These are phyloP conservation scores for Tiliqua scincoides DNA, from an alignment of 2,113 vertebrate species.

Conservation along the genomic window DNA sequence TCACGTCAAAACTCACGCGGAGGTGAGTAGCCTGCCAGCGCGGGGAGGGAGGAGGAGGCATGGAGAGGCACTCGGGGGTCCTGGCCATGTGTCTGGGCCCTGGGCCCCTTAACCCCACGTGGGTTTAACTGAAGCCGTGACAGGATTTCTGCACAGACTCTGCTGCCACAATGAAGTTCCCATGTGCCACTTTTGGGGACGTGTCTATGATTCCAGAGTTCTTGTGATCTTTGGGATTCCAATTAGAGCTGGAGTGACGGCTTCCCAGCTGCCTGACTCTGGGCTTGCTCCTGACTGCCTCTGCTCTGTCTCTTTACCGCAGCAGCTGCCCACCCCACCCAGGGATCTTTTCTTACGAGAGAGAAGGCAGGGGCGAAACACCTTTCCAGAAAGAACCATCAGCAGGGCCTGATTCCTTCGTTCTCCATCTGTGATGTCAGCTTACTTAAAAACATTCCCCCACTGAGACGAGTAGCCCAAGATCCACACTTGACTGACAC, in stretches of 20 bases:
- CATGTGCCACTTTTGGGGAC: no score
- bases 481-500: neutral
- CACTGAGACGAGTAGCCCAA: neutral
- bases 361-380: neutral
- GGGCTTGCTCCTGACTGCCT: neutral
- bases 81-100: no score
- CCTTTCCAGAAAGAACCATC: neutral
- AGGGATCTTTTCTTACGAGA: no score
- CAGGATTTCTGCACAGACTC: no score
- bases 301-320: neutral
- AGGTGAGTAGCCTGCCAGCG: constrained; percentile 77
- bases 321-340: neutral
- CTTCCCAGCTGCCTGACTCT: neutral
- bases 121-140: no score
- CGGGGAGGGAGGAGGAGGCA: rapidly evolving
- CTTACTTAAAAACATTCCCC: neutral
- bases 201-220: no score
- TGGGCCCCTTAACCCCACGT: no score
- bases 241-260: no score
- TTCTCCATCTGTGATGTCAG: neutral
- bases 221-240: no score
- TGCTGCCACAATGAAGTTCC: no score
- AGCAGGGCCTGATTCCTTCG: neutral
- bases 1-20: constrained; percentile 93
- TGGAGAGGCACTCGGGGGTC: neutral